phyloP scores from a whole-genome alignment of 2,797 vertebrate species.

The Nothura maculosa region DNA sequence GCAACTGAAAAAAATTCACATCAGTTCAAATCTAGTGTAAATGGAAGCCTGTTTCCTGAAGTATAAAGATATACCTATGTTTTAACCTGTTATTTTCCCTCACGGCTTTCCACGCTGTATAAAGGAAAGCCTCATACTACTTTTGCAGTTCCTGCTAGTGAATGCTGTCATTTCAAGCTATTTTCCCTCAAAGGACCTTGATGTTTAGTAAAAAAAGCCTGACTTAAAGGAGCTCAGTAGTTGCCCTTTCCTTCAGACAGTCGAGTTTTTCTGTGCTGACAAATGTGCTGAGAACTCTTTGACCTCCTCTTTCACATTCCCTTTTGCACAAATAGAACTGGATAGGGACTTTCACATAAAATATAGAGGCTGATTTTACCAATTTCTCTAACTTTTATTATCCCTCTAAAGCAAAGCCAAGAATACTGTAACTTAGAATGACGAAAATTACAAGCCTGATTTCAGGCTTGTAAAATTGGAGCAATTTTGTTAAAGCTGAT shows the following conservation, averaged over 20 bases:
- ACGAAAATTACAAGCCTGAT: neutral
- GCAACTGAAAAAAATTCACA: slow-evolving; percentile 48
- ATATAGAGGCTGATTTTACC: neutral
- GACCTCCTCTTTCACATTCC: neutral
- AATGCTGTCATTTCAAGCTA: slow-evolving; percentile 16
- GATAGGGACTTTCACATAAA: slow-evolving; percentile 1
- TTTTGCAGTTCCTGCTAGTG: slow-evolving; percentile 27
- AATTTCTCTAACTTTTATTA: neutral
- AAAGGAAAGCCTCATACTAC: slow-evolving; percentile 17
- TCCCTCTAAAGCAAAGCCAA: neutral
- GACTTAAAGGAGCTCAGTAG: slow-evolving; percentile 7
- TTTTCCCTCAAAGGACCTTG: neutral
- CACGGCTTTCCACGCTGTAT: neutral
- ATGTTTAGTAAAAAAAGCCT: slow-evolving; percentile 42
- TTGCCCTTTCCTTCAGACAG: slow-evolving; percentile 52
- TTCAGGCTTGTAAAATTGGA: neutral
- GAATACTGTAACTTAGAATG: neutral
- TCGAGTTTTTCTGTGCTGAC: slow-evolving; percentile 28
- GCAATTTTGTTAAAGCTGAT: neutral
- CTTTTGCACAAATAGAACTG: neutral
- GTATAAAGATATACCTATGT: slow-evolving; percentile 26
- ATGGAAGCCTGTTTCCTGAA: slow-evolving; percentile 57
- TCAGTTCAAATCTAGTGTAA: slow-evolving; percentile 68
- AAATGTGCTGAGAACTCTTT: neutral
- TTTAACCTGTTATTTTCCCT: slow-evolving; percentile 56